Evolutionary conservation across 2,797 vertebrate genomes (phyloP).

Genomic region (Xenentodon cancila): DNA sequence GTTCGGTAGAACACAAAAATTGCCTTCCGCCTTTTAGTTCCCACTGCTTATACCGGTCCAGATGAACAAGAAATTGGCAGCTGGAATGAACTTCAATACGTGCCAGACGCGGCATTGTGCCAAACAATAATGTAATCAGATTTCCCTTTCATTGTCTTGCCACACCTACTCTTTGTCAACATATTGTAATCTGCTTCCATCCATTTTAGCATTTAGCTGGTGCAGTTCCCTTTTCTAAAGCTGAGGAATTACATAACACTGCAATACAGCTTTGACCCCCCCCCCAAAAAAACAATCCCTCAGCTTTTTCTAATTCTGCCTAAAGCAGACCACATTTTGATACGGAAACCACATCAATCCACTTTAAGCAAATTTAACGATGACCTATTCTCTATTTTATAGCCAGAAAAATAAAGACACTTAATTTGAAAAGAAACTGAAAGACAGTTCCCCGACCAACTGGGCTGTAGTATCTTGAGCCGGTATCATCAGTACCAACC

Average conservation of each 20-base stretch:
- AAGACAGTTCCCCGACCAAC: too few species aligned
- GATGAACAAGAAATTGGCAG: slow-evolving; percentile 30
- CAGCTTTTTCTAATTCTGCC: slow-evolving; percentile 13
- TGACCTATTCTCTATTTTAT: background rate
- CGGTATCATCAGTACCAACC: background rate
- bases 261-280: background rate
- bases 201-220: slow-evolving; percentile 5
- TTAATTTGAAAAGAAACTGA: background rate
- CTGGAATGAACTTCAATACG: slow-evolving; percentile 11
- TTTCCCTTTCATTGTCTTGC: slow-evolving; percentile 25
- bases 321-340: background rate
- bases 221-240: slow-evolving; percentile 2
- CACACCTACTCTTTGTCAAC: slow-evolving; percentile 21
- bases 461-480: background rate
- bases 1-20: slow-evolving; percentile 22
- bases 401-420: slow-evolving; percentile 1
- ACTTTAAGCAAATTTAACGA: slow-evolving; percentile 7
- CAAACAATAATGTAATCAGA: slow-evolving; percentile 39
- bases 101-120: slow-evolving; percentile 25
- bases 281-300: slow-evolving; percentile 2
- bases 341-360: slow-evolving; percentile 6
- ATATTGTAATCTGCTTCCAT: slow-evolving; percentile 6
- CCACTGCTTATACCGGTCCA: slow-evolving; percentile 22
- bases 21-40: slow-evolving; percentile 29
- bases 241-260: slow-evolving; percentile 21